Evolutionary conservation across 2,113 vertebrate genomes (phyloP).

Genomic region (Eupsittula cactorum): DNA sequence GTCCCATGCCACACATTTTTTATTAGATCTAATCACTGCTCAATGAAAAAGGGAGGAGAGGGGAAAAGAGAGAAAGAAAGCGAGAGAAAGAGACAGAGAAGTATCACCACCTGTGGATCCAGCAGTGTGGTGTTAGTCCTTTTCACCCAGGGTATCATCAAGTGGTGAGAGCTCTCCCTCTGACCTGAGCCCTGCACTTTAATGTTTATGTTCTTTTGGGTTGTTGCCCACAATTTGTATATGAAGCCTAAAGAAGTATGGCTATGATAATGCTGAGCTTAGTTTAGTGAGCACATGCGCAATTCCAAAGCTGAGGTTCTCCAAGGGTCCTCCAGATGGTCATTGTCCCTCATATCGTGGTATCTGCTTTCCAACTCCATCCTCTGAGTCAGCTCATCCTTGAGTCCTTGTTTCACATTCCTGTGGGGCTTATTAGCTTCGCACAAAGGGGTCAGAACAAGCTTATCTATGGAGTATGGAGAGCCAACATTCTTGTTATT

Average conservation of each 20-base stretch:
- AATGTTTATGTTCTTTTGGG: neutral
- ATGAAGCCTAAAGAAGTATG: neutral
- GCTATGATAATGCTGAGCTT: neutral
- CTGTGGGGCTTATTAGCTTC: neutral
- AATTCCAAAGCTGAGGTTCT: neutral
- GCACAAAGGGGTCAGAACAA: neutral
- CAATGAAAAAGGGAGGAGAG: neutral
- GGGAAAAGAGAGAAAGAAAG: neutral
- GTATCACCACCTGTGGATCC: neutral
- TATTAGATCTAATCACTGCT: neutral
- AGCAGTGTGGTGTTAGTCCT: neutral
- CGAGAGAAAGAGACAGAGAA: neutral
- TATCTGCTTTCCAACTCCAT: neutral
- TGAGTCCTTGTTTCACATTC: neutral
- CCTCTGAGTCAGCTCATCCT: neutral
- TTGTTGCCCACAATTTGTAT: neutral
- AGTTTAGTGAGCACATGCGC: neutral
- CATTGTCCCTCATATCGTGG: neutral
- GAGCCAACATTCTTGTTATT: neutral
- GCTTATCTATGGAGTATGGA: neutral
- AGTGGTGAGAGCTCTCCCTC: neutral
- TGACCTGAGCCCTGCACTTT: neutral
- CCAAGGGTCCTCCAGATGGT: neutral
- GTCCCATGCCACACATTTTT: neutral
- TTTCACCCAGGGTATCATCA: neutral